Conservation (phyloP, 2,113 vertebrate species). For the Aptenodytes forsteri region DNA sequence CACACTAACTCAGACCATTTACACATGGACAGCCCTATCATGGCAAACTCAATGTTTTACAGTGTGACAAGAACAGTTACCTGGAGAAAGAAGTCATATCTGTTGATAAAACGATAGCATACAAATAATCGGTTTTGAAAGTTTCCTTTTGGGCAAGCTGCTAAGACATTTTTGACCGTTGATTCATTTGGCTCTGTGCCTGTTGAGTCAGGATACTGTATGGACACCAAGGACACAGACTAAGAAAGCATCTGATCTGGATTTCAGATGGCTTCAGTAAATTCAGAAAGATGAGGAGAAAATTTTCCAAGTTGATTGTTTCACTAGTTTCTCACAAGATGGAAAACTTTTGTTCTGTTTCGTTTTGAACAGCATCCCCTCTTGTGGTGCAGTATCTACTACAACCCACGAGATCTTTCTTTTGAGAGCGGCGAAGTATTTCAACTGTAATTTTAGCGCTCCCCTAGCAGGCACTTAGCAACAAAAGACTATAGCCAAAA, state of each 20-base stretch:
- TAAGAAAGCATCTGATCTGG: neutral
- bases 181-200: neutral
- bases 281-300: neutral
- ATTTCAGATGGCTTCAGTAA: neutral
- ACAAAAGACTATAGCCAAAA: neutral
- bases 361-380: neutral
- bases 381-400: neutral
- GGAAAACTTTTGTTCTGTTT: neutral
- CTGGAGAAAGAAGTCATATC: neutral
- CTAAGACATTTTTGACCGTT: neutral
- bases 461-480: neutral
- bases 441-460: neutral
- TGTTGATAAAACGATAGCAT: neutral
- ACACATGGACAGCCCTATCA: neutral
- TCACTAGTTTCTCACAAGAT: neutral
- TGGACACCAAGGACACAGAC: rapidly evolving
- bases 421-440: neutral
- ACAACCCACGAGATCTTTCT: neutral
- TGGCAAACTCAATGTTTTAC: neutral
- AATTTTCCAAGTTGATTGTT: neutral
- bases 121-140: neutral
- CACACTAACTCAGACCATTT: neutral
- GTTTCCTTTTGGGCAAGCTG: neutral
- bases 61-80: neutral
- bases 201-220: neutral